A percentile compares a stretch with the other conserved stretches of the same genome.
These are phyloP conservation scores for Agrotis clavis DNA, from an alignment of 2,888 invertebrate genomes.

Conservation along the genomic window DNA sequence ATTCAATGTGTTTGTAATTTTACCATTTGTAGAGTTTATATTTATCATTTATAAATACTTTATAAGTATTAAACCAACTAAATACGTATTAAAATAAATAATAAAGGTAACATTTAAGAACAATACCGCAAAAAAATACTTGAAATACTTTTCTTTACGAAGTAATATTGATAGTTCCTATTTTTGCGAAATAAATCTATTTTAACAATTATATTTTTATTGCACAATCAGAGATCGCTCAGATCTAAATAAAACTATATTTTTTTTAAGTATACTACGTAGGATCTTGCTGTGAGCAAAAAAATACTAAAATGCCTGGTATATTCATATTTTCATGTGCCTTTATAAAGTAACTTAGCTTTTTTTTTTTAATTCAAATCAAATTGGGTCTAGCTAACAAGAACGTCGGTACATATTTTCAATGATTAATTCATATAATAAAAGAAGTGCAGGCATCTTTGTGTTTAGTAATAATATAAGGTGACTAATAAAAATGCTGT, in stretches of 20 bases:
- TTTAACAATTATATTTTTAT: not conserved
- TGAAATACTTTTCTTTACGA: conserved; percentile 18
- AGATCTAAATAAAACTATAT: conserved; percentile 45
- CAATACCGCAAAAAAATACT: conserved; percentile 41
- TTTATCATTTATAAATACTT: conserved; percentile 18
- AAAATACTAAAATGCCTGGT: not conserved
- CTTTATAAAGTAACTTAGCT: too few relatives aligned
- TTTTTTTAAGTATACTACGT: not conserved
- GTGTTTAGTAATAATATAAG: conserved; percentile 22
- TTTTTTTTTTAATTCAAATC: too few relatives aligned
- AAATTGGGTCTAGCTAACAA: not conserved
- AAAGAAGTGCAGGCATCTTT: conserved; percentile 19
- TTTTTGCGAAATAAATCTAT: conserved; percentile 8
- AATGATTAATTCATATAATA: conserved; percentile 4
- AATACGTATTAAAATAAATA: not conserved
- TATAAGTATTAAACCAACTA: conserved; percentile 16
- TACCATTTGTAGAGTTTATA: conserved; percentile 5
- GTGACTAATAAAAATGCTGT: conserved; percentile 29
- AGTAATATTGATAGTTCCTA: conserved; percentile 1
- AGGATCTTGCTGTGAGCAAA: not conserved
- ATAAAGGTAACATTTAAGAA: conserved; percentile 21
- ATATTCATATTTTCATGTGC: not conserved
- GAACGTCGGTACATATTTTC: too few relatives aligned
- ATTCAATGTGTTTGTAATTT: not conserved
- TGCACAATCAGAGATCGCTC: conserved; percentile 17